A percentile compares a stretch with the other conserved stretches of the same genome.
phyloP scores from a whole-genome alignment of 2,797 vertebrate species.

The Melanotaenia maccullochi region DNA sequence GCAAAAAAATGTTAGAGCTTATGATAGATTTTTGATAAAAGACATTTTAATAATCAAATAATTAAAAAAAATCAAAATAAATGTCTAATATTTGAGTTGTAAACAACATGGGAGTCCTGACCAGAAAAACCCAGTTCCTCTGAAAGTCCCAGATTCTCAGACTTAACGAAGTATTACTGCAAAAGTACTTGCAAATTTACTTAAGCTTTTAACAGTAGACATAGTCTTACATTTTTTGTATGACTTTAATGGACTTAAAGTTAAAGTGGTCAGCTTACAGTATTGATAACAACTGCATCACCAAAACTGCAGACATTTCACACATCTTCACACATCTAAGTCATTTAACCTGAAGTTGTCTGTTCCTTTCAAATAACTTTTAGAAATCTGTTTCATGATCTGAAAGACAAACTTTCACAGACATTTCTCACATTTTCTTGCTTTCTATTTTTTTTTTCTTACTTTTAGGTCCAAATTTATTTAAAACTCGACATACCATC shows the following conservation, averaged over 20 bases:
- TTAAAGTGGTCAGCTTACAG: constrained; percentile 1
- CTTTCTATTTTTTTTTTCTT: not conserved
- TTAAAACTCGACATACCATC: not conserved
- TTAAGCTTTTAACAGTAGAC: not conserved
- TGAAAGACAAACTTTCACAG: too few species aligned
- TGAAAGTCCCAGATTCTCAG: constrained; percentile 3
- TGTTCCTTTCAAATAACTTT: too few species aligned
- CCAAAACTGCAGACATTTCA: not conserved
- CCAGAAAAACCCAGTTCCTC: not conserved
- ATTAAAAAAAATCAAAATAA: not conserved
- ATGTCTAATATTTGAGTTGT: constrained; percentile 14
- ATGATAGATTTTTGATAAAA: not conserved
- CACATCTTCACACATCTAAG: too few species aligned
- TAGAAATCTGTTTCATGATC: too few species aligned
- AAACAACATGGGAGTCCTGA: constrained; percentile 10
- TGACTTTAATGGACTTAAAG: constrained; percentile 2
- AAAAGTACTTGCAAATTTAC: constrained; percentile 4
- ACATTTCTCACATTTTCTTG: not conserved
- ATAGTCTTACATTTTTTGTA: not conserved
- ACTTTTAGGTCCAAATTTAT: too few species aligned
- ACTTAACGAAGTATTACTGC: constrained; percentile 2
- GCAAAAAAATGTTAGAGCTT: not conserved
- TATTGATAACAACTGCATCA: not conserved
- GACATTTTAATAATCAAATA: not conserved
- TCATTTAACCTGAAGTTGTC: too few species aligned